Base-by-base conservation (phyloP, 2,888 invertebrate genomes). In the Lymantria monacha region DNA sequence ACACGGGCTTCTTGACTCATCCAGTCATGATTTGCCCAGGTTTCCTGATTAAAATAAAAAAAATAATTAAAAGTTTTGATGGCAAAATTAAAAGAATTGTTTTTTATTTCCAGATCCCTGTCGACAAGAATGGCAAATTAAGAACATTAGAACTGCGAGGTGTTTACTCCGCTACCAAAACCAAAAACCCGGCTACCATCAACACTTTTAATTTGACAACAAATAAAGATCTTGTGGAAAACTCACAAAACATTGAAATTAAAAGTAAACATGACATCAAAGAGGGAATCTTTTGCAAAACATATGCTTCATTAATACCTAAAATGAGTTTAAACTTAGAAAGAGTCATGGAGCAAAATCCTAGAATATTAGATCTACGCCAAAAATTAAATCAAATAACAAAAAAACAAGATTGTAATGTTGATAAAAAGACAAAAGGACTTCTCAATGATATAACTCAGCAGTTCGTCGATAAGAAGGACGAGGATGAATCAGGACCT, bases 401-500 rank as follows among this genome's bases (percentile, higher is more conserved):
- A 15, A 88, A 81, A 60, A 88, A 89, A 60, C 85, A 87, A 58
- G 88, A 90, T 64, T 73, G 79, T 40, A 83, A 76, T 59, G 87
- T 90, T 49, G 81, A 89, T 68, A 84, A 87, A 58, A 79, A 85
- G 68, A 85, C 84, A 2, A 91, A 88, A 72, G 81, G 87, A 50
- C 66, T 89, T 41, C 79, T 90, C 12, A 87, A 90, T 56, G 87
- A 87, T 61, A 83, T 88, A 49, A 87, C 89, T 22, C 90, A 90
- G 63, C 81, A 81, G 50, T 66, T 91, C 46, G 85, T 80, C 43
- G 91, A 91, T 61, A 87, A 88, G 57, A 88, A 87, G 71, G 84
- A 85, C 49, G 80, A 81, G 45, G 87, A 89, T 59, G 87, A 87
- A 55, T 93, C 93, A 14, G 94, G 93, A 50, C 93, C 94, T 3